Evolutionary conservation across 2,888 invertebrate species (phyloP), one percentile per base, ranked within the genome.

Genomic region (Zeuzera pyrina): DNA sequence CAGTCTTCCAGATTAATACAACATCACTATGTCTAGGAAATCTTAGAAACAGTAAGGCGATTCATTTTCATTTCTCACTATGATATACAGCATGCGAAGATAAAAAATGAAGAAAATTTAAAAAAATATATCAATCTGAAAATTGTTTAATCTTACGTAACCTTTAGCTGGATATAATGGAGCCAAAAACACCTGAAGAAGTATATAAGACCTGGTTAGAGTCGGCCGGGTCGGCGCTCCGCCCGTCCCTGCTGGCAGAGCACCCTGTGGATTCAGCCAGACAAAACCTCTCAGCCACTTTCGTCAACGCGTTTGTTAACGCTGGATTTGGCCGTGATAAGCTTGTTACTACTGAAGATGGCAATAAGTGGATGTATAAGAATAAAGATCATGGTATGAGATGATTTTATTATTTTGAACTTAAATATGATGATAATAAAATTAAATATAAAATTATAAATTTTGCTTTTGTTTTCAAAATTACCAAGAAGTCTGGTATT

Each of bases 231-330:
- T 79, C 86, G 2, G 86, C 86, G 2, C 63, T 86, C 1, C 85
- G 94, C 15, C 89, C 92, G 0, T 89, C 91, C 0, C 88, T 91
- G 27, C 86, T 91, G 1, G 88, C 90, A 3, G 89, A 89, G 26
- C 91, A 91, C 54, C 85, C 90, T 1, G 90, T 95, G 0, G 98
- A 99, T 74, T 98, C 98, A 0, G 97, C 98, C 0, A 86, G 97
- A 24, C 97, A 98, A 70, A 99, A 99, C 73, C 84, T 99, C 12
- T 98, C 99, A 0, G 93, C 98, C 0, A 97, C 97, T 12, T 97
- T 99, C 63, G 99, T 99, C 0, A 99, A 99, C 71, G 99, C 98
- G 1, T 97, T 99, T 60, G 98, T 99, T 0, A 99, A 99, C 62
- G 96, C 97, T 8, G 99, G 95, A 1, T 99, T 99, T 69, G 97